Evolutionary conservation across 1,140 invertebrate species (phyloP), one percentile per base, ranked within the genome.

Genomic region (Glossosoma conforme): DNA sequence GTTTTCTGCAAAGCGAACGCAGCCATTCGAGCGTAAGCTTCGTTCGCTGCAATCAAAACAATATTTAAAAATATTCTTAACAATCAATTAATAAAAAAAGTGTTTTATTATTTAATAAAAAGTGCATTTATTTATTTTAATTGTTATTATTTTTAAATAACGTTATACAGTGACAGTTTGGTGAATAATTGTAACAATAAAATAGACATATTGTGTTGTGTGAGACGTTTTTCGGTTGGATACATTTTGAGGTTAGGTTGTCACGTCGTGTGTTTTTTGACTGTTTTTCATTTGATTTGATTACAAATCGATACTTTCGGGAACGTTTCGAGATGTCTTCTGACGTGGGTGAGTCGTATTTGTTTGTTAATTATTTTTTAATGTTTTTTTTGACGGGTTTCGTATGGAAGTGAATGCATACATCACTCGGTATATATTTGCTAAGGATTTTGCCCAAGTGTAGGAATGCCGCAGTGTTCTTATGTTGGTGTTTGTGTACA

Each of bases 301-400:
- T n/a, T 35, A n/a, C 43, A 44, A 35, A 40, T 40, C 25, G 21
- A 24, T 24, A 38, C 17, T 22, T 38, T 5, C 35, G 25, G 36
- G 36, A 36, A 6, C 35, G 20, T 18, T 15, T 20, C 13, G 36
- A 46, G 24, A 57, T 57, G 55, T 49, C 55, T 21, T 57, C 55
- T 10, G 55, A 57, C 50, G 55, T 57, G 38, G 55, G 55, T 57
- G 33, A 52, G 50, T 24, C 17, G 36, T 19, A 8, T 22, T 49
- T 10, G 38, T 38, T 25, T 6, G n/a, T 36, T 48, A 22, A 6
- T 28, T 24, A 44, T 30, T 13, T 28, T 6, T 25, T 8, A 8
- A 28, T 28, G 6, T 28, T 28, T 28, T 28, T 28, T 28, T 28
- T n/a, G n/a, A n/a, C n/a, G n/a, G n/a, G n/a, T n/a, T n/a, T n/a